Percentiles rank a stretch among this genome's conserved stretches.
These are phyloP conservation scores for Caerostris darwini DNA, from an alignment of 1,140 invertebrate genomes.

Conservation along the genomic window DNA sequence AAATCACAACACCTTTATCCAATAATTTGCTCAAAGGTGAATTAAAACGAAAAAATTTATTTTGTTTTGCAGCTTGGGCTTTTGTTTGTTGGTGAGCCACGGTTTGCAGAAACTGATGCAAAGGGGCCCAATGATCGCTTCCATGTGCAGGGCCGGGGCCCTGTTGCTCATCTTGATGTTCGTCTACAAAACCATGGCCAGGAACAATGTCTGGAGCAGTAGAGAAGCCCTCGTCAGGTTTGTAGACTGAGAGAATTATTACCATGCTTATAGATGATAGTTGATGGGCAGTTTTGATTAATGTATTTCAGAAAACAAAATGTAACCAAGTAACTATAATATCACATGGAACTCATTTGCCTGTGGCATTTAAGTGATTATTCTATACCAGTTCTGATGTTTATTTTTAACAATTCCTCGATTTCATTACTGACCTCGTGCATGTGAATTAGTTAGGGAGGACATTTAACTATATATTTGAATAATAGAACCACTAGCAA, in stretches of 20 bases:
- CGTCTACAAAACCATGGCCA: conserved; percentile 86
- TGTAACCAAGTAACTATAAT: not conserved
- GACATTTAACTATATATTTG: too few relatives aligned
- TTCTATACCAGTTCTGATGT: too few relatives aligned
- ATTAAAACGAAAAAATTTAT: not conserved
- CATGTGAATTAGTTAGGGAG: too few relatives aligned
- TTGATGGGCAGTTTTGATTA: too few relatives aligned
- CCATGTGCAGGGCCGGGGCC: conserved; percentile 83
- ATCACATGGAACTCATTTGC: too few relatives aligned
- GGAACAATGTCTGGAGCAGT: conserved; percentile 90
- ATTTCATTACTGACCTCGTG: too few relatives aligned
- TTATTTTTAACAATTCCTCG: too few relatives aligned
- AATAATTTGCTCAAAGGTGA: not conserved
- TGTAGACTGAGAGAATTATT: not conserved
- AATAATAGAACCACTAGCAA: too few relatives aligned
- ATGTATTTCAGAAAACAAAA: not conserved
- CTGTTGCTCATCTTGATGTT: conserved; percentile 83
- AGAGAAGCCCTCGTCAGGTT: conserved; percentile 86
- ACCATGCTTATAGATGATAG: too few relatives aligned
- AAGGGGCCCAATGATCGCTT: conserved; percentile 84
- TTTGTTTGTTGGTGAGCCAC: conserved; percentile 80
- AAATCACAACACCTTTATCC: too few relatives aligned
- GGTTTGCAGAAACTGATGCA: conserved; percentile 79
- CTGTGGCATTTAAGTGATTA: too few relatives aligned
- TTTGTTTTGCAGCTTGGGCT: conserved; percentile 80